phyloP scores from a whole-genome alignment of 2,113 vertebrate species.

The Andinoacara biseriatus region DNA sequence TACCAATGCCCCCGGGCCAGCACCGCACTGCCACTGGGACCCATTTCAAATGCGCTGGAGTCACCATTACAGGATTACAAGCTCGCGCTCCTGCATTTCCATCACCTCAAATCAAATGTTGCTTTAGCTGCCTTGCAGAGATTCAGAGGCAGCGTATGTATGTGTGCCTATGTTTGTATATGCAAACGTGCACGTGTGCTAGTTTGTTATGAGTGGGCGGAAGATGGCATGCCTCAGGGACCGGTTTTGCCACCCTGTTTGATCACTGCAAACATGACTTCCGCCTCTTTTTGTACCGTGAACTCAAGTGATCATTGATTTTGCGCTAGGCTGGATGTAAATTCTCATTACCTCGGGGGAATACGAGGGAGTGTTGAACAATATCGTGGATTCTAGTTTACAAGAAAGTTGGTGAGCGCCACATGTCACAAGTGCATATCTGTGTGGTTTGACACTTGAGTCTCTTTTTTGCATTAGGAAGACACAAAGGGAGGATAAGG shows the following conservation, averaged over 20 bases:
- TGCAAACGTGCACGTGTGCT: background rate
- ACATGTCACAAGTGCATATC: background rate
- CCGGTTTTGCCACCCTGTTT: constrained; percentile 59
- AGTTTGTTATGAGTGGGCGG: constrained; percentile 36
- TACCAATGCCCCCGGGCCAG: constrained; percentile 48
- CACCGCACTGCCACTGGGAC: constrained; percentile 49
- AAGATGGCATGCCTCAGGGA: constrained; percentile 53
- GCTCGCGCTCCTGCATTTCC: constrained; percentile 39
- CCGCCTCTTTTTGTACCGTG: constrained; percentile 43
- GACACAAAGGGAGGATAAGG: background rate
- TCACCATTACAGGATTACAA: constrained; percentile 64
- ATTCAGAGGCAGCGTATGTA: constrained; percentile 9
- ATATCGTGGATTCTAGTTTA: background rate
- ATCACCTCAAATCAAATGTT: constrained; percentile 66
- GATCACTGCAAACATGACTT: constrained; percentile 62
- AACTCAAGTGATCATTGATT: constrained; percentile 66
- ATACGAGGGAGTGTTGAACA: background rate
- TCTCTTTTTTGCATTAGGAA: background rate
- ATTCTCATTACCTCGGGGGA: constrained; percentile 32
- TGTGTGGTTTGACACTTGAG: background rate
- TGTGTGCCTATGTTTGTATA: background rate
- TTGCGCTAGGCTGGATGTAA: constrained; percentile 39
- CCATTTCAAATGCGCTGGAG: constrained; percentile 52
- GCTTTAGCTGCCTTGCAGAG: constrained; percentile 35
- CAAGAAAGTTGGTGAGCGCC: constrained; percentile 9